phyloP scores from a whole-genome alignment of 2,888 invertebrate genomes.

The Sminthurides aquaticus region DNA sequence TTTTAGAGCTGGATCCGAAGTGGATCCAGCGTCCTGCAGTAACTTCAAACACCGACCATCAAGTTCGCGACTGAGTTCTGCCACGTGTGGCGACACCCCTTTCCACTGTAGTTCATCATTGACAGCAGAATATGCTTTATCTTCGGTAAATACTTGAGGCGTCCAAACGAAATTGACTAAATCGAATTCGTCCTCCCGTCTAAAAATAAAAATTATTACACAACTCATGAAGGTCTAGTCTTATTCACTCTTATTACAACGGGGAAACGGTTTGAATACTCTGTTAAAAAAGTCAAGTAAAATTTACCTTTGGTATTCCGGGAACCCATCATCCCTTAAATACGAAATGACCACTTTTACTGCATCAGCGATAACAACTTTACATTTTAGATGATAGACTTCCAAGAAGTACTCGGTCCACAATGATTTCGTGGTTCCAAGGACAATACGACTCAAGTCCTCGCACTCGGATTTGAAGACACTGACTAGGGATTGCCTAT shows the following conservation, averaged over 20 bases:
- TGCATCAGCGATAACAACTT: conserved; percentile 24
- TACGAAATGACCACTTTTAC: conserved; percentile 21
- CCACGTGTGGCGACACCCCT: conserved; percentile 35
- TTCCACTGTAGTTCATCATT: conserved; percentile 38
- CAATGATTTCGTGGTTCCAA: conserved; percentile 35
- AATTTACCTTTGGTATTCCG: conserved; percentile 30
- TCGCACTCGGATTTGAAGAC: conserved; percentile 29
- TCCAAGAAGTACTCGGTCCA: conserved; percentile 38
- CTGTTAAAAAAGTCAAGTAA: neutral
- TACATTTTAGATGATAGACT: conserved; percentile 32
- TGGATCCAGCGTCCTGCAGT: conserved; percentile 27
- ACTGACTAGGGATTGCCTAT: conserved; percentile 14
- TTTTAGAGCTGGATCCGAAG: conserved; percentile 35
- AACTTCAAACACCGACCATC: conserved; percentile 30
- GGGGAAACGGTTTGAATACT: neutral
- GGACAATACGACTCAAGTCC: conserved; percentile 36
- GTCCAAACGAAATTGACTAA: conserved; percentile 38
- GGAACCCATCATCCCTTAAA: conserved; percentile 28
- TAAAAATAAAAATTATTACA: conserved; percentile 13
- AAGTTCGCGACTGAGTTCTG: conserved; percentile 32
- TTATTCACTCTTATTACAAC: neutral
- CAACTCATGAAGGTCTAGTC: neutral
- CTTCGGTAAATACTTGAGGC: conserved; percentile 16
- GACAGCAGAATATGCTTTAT: neutral
- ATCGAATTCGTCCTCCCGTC: conserved; percentile 36